Percentiles rank a stretch among this genome's conserved stretches.
These are phyloP conservation scores for Phasia obesa DNA, from an alignment of 2,888 invertebrate genomes.

Conservation along the genomic window DNA sequence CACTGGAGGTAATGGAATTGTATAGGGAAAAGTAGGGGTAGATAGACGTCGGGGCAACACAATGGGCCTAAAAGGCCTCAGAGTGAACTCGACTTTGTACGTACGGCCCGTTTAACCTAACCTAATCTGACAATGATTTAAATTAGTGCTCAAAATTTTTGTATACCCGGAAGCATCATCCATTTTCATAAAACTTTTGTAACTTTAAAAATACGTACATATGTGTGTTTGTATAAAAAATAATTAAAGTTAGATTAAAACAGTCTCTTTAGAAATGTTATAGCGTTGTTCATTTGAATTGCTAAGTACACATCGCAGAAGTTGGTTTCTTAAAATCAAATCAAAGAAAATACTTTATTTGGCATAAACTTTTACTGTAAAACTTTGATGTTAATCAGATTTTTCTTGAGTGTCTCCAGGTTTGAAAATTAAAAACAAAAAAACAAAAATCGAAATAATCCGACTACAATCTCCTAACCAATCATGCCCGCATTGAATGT, in stretches of 20 bases:
- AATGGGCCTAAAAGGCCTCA: no score
- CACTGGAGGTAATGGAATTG: no score
- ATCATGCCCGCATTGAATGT: constrained; percentile 34
- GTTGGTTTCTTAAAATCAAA: constrained; percentile 11
- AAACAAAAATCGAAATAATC: neutral
- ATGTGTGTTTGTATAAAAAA: no score
- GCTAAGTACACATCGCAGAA: neutral
- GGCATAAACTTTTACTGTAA: constrained; percentile 36
- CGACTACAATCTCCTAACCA: constrained; percentile 16
- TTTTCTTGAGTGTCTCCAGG: constrained; percentile 4
- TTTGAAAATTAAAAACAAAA: neutral
- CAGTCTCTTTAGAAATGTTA: neutral
- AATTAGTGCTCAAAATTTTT: no score
- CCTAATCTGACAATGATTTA: no score
- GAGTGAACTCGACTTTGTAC: no score
- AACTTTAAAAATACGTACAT: no score
- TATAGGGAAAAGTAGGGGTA: no score
- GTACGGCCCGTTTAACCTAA: no score
- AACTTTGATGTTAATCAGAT: constrained; percentile 19
- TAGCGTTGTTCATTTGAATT: neutral
- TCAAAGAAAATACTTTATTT: constrained; percentile 19
- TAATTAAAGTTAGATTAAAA: neutral
- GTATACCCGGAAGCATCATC: no score
- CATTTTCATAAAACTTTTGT: no score
- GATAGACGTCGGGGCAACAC: no score